Conservation (phyloP, 2,797 vertebrate species). For the Luscinia luscinia region DNA sequence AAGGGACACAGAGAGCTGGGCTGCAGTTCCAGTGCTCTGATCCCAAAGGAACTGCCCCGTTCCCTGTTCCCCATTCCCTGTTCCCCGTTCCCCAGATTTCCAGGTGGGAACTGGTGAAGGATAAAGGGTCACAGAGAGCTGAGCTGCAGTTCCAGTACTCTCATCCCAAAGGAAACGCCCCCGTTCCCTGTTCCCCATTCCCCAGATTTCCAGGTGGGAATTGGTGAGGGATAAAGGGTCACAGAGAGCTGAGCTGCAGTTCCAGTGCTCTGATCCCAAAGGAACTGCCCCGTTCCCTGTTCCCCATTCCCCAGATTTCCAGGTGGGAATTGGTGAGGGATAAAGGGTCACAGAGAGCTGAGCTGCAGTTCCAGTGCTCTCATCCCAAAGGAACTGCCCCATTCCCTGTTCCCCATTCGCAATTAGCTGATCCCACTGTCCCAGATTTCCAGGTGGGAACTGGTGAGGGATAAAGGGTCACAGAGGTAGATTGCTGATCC, state of each 20-base stretch:
- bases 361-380: accelerated
- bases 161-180: too few species aligned
- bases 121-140: too few species aligned
- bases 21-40: accelerated
- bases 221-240: accelerated
- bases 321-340: neutral
- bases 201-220: neutral
- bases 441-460: neutral
- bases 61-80: neutral
- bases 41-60: neutral
- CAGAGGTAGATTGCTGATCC: too few species aligned
- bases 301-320: neutral
- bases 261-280: accelerated
- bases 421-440: too few species aligned
- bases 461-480: accelerated
- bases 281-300: neutral
- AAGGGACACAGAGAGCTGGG: accelerated
- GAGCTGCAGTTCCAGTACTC: too few species aligned
- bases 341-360: accelerated
- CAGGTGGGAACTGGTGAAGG: neutral
- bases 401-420: neutral
- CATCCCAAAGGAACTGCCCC: neutral
- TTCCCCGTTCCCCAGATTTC: neutral
- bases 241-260: too few species aligned
- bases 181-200: too few species aligned